These are phyloP conservation scores for Drosophila athabasca DNA, from an alignment of 1,140 invertebrate genomes.

Conservation along the genomic window DNA sequence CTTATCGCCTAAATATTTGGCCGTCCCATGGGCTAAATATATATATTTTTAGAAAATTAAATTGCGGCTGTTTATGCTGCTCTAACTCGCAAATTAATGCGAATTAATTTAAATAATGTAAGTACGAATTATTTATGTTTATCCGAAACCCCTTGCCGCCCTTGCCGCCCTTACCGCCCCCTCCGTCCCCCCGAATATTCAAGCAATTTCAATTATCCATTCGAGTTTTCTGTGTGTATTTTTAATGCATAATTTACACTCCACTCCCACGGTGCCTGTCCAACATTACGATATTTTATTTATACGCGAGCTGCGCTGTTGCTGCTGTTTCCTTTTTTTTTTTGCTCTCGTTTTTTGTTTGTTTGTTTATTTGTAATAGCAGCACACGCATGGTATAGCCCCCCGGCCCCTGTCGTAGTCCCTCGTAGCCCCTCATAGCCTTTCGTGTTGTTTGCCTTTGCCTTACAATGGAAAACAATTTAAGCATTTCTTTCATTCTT, in stretches of 20 bases:
- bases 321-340: slow-evolving; percentile 5
- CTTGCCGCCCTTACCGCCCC: background rate
- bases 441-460: slow-evolving; percentile 54
- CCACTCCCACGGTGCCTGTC: slow-evolving; percentile 41
- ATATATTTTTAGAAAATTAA: slow-evolving; percentile 1
- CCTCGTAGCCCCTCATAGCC: background rate
- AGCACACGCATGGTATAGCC: slow-evolving; percentile 27
- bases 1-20: too few relatives aligned
- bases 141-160: too few relatives aligned
- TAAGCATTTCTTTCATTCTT: slow-evolving; percentile 39
- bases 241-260: slow-evolving; percentile 48
- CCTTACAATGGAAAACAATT: slow-evolving; percentile 77
- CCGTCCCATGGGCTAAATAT: too few relatives aligned
- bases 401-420: too few relatives aligned
- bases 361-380: slow-evolving; percentile 66
- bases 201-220: slow-evolving; percentile 44
- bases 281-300: slow-evolving; percentile 57
- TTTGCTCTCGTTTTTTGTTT: slow-evolving; percentile 37
- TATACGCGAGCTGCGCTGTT: slow-evolving; percentile 37
- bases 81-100: too few relatives aligned
- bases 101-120: too few relatives aligned
- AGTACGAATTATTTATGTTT: too few relatives aligned
- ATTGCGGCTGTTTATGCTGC: too few relatives aligned
- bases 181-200: background rate
- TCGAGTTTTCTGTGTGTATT: slow-evolving; percentile 28